Base-by-base conservation (phyloP, 2,888 invertebrate genomes). In the Cheilosia variabilis region DNA sequence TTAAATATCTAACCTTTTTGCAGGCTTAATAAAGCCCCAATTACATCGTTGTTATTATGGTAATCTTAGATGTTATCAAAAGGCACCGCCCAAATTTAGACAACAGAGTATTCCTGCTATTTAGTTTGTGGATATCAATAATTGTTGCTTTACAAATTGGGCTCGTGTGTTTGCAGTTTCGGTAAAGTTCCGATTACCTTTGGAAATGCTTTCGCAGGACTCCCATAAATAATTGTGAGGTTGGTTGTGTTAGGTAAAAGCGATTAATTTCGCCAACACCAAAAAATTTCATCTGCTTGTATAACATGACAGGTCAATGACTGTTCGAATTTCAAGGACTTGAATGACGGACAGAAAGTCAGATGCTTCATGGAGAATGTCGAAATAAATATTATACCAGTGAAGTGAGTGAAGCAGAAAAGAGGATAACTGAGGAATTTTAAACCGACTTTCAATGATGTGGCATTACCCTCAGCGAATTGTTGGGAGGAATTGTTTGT, bases 51-150 rank as follows among this genome's bases (percentile, higher is more conserved):
- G 43, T 17, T 47, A 43, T 27, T 24, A 55, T 27, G 24, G 53
- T 66, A 55, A 66, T 66, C 53, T 27, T 24, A 27, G 10, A 17
- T 17, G 53, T 43, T n/a, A 53, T 53, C n/a, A 55, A 43, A 27
- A 24, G 22, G 7, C 47, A 47, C 19, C 17, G 7, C 17, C 17
- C 47, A 17, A 17, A 17, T 3, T 19, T 10, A 4, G 47, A 4
- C 17, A 17, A 3, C 2, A 17, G 7, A 4, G 17, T 47, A 19
- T 9, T 9, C 17, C 2, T 9, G 2, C 47, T 1, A 19, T 19
- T 45, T n/a, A 43, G n/a, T 47, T 17, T 37, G 10, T 37, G 4
- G 13, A 37, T 37, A 19, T 47, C 17, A 47, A 47, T 47, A 47
- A 47, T 19, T 47, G 7, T 17, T 17, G 19, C 1, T 17, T 3